Evolutionary conservation across 2,888 invertebrate species (phyloP), one percentile per base, ranked within the genome.

Genomic region (Athetis lepigone): DNA sequence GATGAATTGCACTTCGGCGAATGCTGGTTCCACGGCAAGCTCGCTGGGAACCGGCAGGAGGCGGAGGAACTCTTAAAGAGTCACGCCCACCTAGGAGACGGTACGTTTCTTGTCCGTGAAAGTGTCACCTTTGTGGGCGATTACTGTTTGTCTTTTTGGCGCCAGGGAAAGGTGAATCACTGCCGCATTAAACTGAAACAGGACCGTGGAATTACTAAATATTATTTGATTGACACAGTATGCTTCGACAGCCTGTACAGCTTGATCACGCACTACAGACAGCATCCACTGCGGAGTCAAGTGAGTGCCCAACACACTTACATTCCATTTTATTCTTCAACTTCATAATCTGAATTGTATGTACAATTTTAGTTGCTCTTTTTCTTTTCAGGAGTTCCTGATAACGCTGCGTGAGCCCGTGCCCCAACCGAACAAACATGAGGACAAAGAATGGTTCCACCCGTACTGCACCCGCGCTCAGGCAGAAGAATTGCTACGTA

Each of bases 101-200:
- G 98, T 0, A 98, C 98, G 0, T 99, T 99, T 88, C 95, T 99
- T 27, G 99, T 99, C 0, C 95, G 99, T 29, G 98, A 98, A 80
- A 98, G 99, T 87, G 98, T 98, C 25, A 99, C 99, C 0, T 99
- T 99, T 91, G 98, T 99, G 0, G 99, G 99, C 0, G 99, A 99
- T 90, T 99, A 98, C 87, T 98, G 98, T 70, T 93, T 99, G 25
- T 99, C 99, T 0, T 99, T 99, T 92, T 98, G 98, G 98, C 96
- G 98, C 13, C 97, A 97, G 80, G 98, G 97, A 42, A 97, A 97
- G 85, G 98, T 98, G 0, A 98, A 98, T 90, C 99, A 99, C 88
- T 99, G 99, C 88, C 96, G 98, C 46, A 99, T 99, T 65, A 97
- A 98, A 86, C 95, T 98, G 52, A 98, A 98, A 84, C 98, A 98